Percentiles rank a stretch among this genome's conserved stretches.
phyloP scores from a whole-genome alignment of 2,888 invertebrate species.

The Thereva unica region DNA sequence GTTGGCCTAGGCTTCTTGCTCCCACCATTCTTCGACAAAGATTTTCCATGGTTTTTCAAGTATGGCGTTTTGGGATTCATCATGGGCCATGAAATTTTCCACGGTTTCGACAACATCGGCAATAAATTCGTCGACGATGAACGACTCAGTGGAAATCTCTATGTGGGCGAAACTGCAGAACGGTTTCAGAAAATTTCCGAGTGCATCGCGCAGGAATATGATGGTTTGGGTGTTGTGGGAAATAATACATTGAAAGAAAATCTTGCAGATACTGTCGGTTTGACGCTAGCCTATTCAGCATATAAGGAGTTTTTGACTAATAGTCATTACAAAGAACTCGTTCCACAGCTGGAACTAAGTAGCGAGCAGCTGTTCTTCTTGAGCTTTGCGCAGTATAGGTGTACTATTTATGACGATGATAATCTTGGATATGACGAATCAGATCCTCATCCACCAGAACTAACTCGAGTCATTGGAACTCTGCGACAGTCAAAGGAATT shows the following conservation, averaged over 20 bases:
- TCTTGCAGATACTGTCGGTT: slow-evolving; percentile 12
- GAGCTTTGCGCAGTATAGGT: slow-evolving; percentile 7
- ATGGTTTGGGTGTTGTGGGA: background rate
- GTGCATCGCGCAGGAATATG: slow-evolving; percentile 51
- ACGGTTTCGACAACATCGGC: slow-evolving; percentile 52
- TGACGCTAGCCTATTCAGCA: background rate
- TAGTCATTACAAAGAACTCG: background rate
- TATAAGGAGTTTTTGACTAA: slow-evolving; percentile 1
- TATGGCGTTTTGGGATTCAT: slow-evolving; percentile 51
- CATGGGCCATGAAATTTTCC: slow-evolving; percentile 52
- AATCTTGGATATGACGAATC: slow-evolving; percentile 2
- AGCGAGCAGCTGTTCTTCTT: slow-evolving; percentile 24
- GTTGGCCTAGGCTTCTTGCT: slow-evolving; percentile 52
- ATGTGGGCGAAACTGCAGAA: slow-evolving; percentile 48
- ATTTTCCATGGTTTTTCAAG: slow-evolving; percentile 51
- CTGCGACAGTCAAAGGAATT: slow-evolving; percentile 5
- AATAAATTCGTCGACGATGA: slow-evolving; percentile 51
- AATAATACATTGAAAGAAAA: slow-evolving; percentile 13
- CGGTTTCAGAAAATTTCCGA: slow-evolving; percentile 47
- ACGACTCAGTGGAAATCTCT: slow-evolving; percentile 49
- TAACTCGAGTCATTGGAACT: slow-evolving; percentile 6
- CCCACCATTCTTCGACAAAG: slow-evolving; percentile 52
- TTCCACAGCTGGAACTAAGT: background rate
- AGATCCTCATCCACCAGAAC: slow-evolving; percentile 3
- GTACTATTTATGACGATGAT: background rate